Base-by-base conservation (phyloP, 2,113 vertebrate genomes). In the Lepus americanus region DNA sequence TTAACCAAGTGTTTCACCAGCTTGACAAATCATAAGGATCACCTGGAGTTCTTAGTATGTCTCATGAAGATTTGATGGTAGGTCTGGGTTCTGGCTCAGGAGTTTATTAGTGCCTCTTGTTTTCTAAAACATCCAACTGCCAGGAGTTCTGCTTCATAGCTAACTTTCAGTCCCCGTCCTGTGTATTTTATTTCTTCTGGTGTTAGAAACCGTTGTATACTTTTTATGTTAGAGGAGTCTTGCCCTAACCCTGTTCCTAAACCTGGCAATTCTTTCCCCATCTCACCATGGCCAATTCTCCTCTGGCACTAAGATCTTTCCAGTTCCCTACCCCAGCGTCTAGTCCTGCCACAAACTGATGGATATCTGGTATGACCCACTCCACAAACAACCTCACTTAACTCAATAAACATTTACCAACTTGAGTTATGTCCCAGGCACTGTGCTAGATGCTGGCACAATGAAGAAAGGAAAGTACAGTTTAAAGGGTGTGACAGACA, bases 401-500 rank as follows among this genome's bases (percentile, higher is more conserved):
- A 90, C 87, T 93, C 64, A 95, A 82, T 92, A 94, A 95, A 96
- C 92, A 95, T 94, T 93, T 82, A 74, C 84, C 59, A 64, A 91
- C 79, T 88, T 87, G 87, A 93, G 76, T 92, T 94, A 93, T 78
- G 23, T 88, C 90, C 94, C 95, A 96, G 92, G 90, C 90, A 93
- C 88, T 73, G 63, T 96, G 92, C 78, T 96, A 74, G 92, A 73
- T 92, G 59, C 89, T 95, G 81, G 94, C 7, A 2, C 69, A 73
- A 90, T 90, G 76, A 91, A 77, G 74, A 94, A 78, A 85, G 93
- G 84, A 95, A 95, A 96, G 87, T 92, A 74, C 67, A 74, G 92
- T 92, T 96, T 92, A 94, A 94, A 96, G 79, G 87, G 93, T 88
- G n/a, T 79, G 89, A 91, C 51, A 78, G 87, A 91, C 87, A 84